A percentile compares a stretch with the other conserved stretches of the same genome.
phyloP scores from a whole-genome alignment of 2,113 vertebrate species.

The Lichenostomus cassidix region DNA sequence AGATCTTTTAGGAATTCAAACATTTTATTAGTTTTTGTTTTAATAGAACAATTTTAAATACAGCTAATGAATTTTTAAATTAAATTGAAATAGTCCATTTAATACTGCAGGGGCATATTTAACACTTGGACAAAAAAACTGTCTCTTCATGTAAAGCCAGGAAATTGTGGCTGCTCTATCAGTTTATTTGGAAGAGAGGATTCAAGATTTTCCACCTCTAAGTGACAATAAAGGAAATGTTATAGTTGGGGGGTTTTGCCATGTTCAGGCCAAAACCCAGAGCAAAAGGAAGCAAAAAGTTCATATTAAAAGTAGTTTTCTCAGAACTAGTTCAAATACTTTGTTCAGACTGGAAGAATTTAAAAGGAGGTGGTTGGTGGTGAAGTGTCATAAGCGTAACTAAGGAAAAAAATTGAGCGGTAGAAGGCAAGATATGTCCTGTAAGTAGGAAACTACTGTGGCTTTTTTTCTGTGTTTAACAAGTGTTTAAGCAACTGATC shows the following conservation, averaged over 20 bases:
- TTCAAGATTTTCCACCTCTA: not conserved
- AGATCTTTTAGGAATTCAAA: not conserved
- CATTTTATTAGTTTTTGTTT: not conserved
- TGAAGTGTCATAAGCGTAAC: not conserved
- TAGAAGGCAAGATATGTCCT: not conserved
- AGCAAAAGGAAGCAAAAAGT: not conserved
- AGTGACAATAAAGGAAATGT: not conserved
- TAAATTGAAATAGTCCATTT: not conserved
- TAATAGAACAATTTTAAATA: not conserved
- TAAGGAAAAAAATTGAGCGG: not conserved
- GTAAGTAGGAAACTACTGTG: not conserved
- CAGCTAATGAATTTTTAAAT: not conserved
- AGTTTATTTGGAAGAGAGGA: not conserved
- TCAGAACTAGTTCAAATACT: not conserved
- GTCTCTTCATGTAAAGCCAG: not conserved
- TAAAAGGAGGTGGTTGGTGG: not conserved
- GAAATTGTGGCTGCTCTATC: not conserved
- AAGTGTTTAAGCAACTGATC: not conserved
- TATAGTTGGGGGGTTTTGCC: accelerated
- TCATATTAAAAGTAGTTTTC: not conserved
- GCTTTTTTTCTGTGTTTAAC: not conserved
- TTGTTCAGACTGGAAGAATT: not conserved
- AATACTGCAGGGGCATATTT: not conserved
- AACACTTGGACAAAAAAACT: not conserved
- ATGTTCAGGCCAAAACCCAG: not conserved